Percentiles rank a stretch among this genome's conserved stretches.
Evolutionary conservation across 2,888 invertebrate genomes (phyloP).

Genomic region (Phortica okadai): DNA sequence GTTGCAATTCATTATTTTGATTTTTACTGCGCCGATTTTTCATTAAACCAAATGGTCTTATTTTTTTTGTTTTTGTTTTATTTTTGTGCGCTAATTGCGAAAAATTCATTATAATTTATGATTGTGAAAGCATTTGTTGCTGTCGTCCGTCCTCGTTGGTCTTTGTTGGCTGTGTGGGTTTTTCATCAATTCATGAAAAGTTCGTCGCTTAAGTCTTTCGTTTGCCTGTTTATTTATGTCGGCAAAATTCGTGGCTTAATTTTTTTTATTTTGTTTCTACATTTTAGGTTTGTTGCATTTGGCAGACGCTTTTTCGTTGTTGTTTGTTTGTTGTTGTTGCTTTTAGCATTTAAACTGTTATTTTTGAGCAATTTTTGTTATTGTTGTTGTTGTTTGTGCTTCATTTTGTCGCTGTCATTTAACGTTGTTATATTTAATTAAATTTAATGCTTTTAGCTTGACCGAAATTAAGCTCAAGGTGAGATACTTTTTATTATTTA

Average conservation of each 20-base stretch:
- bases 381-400: constrained; percentile 34
- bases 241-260: constrained; percentile 4
- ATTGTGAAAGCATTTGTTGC: constrained; percentile 23
- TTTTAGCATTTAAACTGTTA: constrained; percentile 51
- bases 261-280: constrained; percentile 41
- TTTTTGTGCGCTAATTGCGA: constrained; percentile 21
- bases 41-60: background rate
- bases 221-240: constrained; percentile 41
- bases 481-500: constrained; percentile 37
- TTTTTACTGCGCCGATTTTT: constrained; percentile 12
- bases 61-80: background rate
- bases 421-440: constrained; percentile 58
- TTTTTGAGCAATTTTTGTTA: constrained; percentile 40
- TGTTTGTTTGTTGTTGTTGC: constrained; percentile 4
- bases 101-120: constrained; percentile 25
- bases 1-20: constrained; percentile 15
- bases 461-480: constrained; percentile 70
- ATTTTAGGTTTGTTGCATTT: constrained; percentile 23
- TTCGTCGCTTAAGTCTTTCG: constrained; percentile 66
- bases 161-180: background rate
- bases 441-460: constrained; percentile 55
- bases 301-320: background rate
- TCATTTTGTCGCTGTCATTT: constrained; percentile 38
- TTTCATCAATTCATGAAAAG: constrained; percentile 32
- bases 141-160: background rate